Base-by-base conservation (phyloP, 2,888 invertebrate species). In the Aspidiotus destructor region DNA sequence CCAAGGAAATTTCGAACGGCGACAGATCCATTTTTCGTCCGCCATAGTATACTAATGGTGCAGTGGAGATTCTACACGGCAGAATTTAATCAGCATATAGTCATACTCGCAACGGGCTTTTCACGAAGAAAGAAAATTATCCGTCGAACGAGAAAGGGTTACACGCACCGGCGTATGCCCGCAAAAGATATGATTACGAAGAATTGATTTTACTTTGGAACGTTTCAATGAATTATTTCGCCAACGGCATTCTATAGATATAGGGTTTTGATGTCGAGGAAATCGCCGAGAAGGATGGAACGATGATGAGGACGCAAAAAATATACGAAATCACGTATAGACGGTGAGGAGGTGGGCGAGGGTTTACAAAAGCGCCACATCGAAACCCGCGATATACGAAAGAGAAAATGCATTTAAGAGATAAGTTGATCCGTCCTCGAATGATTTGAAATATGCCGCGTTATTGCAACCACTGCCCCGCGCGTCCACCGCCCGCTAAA, bases 161-260 rank as follows among this genome's bases (percentile, higher is more conserved):
- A 48, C 28, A 28, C 28, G 28, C 28, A 28, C 28, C 28, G 28
- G 48, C 48, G 48, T 58, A 67, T 67, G 67, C 67, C 67, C 60
- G 28, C 28, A 60, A 48, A 60, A 67, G 67, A 67, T 67, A 67
- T 67, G 67, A 67, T 67, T 67, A 67, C 67, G 67, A 67, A 48
- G 67, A 67, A 67, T 67, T 67, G 67, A 67, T 67, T 67, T 67
- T 67, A 67, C 67, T 67, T 67, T 67, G 67, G 60, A 67, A 67
- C 67, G 67, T 67, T 67, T 58, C 67, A 58, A 67, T 48, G 67
- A 67, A 67, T 67, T 67, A 67, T 67, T 67, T 67, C 28, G 67
- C 67, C 67, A 67, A 58, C 67, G 67, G 67, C 67, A 67, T 67
- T 67, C 58, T 48, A 28, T 28, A 28, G 28, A 28, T 28, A 28